Evolutionary conservation across 2,797 vertebrate genomes (phyloP), one percentile per base, ranked within the genome.

Genomic region (Novumbra hubbsi): DNA sequence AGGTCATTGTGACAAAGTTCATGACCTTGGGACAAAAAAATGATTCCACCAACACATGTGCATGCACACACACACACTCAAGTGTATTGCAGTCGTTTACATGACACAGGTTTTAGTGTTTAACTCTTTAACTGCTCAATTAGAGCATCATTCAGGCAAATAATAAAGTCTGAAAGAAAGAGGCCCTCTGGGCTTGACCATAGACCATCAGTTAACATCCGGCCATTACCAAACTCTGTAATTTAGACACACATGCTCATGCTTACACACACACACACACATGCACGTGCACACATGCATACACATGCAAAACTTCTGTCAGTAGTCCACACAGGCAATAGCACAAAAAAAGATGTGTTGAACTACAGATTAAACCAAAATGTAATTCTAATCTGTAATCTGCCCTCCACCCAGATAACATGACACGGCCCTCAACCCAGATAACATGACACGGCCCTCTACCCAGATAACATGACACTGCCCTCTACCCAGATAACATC

Each of bases 61-160:
- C 38, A 48, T n/a, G 15, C 8, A 45, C 38, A 48, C n/a, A 45
- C 34, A 5, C 14, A 19, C 6, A 2, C 24, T 1, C 68, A 19
- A 9, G 68, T 16, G 66, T 21, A 24, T 68, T 45, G 12, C n/a
- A 2, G 21, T 52, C 5, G 16, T 34, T 34, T 57, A 57, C 69
- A 21, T 3, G 84, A 7, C 76, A 90, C 78, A 77, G 74, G 86
- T 92, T 90, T 86, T 5, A 66, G 50, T 73, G 76, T 84, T 89
- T 86, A 83, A 67, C 6, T 45, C 80, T 75, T 45, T 65, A 80
- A 87, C 78, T 70, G 76, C 83, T 83, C 84, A 83, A 92, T 88
- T 84, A 79, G 63, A 66, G 70, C 69, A 19, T 78, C 72, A 77
- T 80, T 86, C 83, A 79, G 64, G 73, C 73, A 76, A 30, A 27